Conservation (phyloP, 92 coral and sea anemone genomes). For the Nematostella vectensis region DNA sequence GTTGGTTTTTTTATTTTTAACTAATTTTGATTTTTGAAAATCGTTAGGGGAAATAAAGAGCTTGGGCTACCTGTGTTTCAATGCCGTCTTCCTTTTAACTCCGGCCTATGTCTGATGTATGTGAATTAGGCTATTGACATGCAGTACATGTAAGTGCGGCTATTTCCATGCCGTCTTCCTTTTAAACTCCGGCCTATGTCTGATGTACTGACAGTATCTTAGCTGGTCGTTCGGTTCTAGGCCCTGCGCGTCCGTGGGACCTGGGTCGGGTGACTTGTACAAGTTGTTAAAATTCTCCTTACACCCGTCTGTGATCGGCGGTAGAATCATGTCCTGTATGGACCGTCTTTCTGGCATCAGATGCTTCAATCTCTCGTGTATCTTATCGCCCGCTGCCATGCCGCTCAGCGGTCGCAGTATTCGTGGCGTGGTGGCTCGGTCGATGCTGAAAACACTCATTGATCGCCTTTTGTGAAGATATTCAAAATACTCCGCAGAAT, state of each 20-base stretch:
- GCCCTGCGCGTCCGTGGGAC: neutral
- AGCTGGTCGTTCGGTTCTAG: slow-evolving; percentile 16
- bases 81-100: too few species aligned
- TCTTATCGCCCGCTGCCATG: neutral
- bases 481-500: slow-evolving; percentile 16
- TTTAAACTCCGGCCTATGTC: slow-evolving; percentile 9
- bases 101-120: too few species aligned
- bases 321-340: slow-evolving; percentile 29
- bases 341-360: slow-evolving; percentile 33
- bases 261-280: slow-evolving; percentile 4
- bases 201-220: slow-evolving; percentile 32
- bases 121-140: too few species aligned
- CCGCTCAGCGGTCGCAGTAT: neutral
- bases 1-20: too few species aligned
- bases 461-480: neutral
- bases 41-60: too few species aligned
- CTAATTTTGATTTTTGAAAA: too few species aligned
- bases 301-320: slow-evolving; percentile 31
- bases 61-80: too few species aligned
- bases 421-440: neutral
- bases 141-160: too few species aligned
- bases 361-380: slow-evolving; percentile 24
- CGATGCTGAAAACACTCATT: neutral
- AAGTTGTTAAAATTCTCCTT: slow-evolving; percentile 21
- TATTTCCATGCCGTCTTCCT: too few species aligned